Conservation (phyloP, 2,113 vertebrate species). For the Petrocephalus microphthalmus region DNA sequence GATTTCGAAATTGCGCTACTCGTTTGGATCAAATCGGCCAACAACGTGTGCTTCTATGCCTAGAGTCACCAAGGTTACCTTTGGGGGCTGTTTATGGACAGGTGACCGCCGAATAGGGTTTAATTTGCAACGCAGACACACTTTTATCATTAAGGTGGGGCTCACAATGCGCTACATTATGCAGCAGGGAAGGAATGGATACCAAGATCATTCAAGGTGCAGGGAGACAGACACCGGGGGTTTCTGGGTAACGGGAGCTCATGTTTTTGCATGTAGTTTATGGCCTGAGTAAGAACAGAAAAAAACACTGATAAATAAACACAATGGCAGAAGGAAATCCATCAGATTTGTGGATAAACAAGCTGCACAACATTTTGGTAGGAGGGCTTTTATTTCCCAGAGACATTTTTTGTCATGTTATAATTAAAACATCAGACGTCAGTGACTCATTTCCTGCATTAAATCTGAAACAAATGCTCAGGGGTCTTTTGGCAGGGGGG, state of each 20-base stretch:
- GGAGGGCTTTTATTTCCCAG: constrained; percentile 33
- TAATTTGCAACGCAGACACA: not conserved
- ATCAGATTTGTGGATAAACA: not conserved
- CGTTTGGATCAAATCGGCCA: not conserved
- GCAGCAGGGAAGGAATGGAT: not conserved
- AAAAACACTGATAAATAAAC: not conserved
- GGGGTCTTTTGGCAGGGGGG: constrained; percentile 28
- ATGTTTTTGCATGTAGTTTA: not conserved
- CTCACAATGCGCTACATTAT: not conserved
- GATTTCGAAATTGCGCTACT: not conserved
- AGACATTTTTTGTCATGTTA: constrained; percentile 55
- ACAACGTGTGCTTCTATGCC: not conserved
- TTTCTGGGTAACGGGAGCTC: not conserved
- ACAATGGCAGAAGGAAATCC: not conserved
- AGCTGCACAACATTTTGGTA: not conserved
- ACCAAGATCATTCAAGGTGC: not conserved
- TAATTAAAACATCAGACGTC: constrained; percentile 56
- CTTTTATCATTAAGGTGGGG: not conserved
- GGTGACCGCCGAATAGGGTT: not conserved
- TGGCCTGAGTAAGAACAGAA: not conserved
- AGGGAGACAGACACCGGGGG: not conserved
- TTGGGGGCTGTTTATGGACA: not conserved
- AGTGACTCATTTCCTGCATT: constrained; percentile 55
- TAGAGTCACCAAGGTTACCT: not conserved
- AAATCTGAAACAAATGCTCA: constrained; percentile 54